Conservation (phyloP, 2,888 invertebrate genomes). For the Craniophora ligustri region DNA sequence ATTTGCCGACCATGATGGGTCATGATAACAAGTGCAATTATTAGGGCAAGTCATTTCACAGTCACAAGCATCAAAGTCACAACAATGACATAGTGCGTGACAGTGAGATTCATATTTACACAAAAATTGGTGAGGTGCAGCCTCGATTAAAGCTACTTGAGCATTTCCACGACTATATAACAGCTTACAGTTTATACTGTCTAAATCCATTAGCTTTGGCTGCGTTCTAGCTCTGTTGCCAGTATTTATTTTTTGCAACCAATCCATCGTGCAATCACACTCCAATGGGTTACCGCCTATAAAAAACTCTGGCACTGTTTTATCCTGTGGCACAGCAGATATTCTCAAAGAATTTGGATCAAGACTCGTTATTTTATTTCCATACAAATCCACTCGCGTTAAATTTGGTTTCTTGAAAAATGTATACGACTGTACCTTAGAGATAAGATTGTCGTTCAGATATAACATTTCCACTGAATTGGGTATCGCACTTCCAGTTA, state of each 20-base stretch:
- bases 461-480: constrained; percentile 94
- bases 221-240: constrained; percentile 93
- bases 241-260: constrained; percentile 94
- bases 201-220: constrained; percentile 94
- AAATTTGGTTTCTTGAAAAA: constrained; percentile 96
- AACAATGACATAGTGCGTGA: constrained; percentile 96
- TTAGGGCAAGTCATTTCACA: constrained; percentile 97
- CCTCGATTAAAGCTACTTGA: constrained; percentile 93
- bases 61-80: constrained; percentile 97
- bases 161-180: constrained; percentile 93
- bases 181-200: constrained; percentile 94
- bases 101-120: constrained; percentile 96
- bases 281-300: constrained; percentile 95
- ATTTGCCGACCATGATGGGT: constrained; percentile 95
- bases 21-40: constrained; percentile 96
- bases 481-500: constrained; percentile 94
- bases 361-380: constrained; percentile 93
- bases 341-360: constrained; percentile 93
- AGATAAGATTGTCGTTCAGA: constrained; percentile 94
- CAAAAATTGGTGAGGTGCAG: constrained; percentile 94
- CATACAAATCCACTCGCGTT: constrained; percentile 94
- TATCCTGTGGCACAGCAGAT: constrained; percentile 92
- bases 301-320: constrained; percentile 93
- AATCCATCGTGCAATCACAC: constrained; percentile 97
- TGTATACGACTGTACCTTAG: constrained; percentile 95